phyloP scores from a whole-genome alignment of 2,888 invertebrate genomes.

The Drosophila setosimentum region DNA sequence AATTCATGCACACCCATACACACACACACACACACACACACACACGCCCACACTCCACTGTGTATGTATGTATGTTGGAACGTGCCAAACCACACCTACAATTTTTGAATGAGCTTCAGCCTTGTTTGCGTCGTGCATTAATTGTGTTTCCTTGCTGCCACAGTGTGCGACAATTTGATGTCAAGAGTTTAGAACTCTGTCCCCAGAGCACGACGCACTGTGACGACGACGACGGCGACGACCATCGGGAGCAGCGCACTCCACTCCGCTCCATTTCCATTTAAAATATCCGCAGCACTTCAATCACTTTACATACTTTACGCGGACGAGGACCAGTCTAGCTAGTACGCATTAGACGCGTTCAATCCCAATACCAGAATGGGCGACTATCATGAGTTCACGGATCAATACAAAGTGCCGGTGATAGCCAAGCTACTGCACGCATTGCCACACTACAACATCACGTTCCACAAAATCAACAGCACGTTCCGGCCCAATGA shows the following conservation, averaged over 20 bases:
- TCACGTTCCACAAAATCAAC: constrained; percentile 95
- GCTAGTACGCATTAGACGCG: constrained; percentile 20
- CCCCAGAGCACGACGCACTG: constrained; percentile 61
- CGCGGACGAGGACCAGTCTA: constrained; percentile 15
- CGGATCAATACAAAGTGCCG: constrained; percentile 93
- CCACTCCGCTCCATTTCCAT: constrained; percentile 23
- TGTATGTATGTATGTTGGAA: constrained; percentile 27
- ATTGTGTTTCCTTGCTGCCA: constrained; percentile 46
- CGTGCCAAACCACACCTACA: constrained; percentile 61
- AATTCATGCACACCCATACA: constrained; percentile 19
- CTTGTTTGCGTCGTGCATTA: constrained; percentile 48
- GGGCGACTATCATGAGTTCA: constrained; percentile 85
- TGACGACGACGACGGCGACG: constrained; percentile 29
- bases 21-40: not conserved
- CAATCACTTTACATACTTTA: constrained; percentile 21
- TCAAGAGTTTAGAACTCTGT: constrained; percentile 76
- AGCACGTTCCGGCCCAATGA: constrained; percentile 96
- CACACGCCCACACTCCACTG: constrained; percentile 20
- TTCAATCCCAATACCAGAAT: constrained; percentile 55
- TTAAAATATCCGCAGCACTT: constrained; percentile 13
- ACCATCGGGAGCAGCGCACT: constrained; percentile 38
- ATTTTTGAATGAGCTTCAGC: constrained; percentile 35
- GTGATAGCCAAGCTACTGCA: constrained; percentile 94
- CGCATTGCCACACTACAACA: constrained; percentile 95
- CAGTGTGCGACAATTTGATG: constrained; percentile 72